Evolutionary conservation across 2,888 invertebrate species (phyloP).

Genomic region (Yponomeuta cagnagella): DNA sequence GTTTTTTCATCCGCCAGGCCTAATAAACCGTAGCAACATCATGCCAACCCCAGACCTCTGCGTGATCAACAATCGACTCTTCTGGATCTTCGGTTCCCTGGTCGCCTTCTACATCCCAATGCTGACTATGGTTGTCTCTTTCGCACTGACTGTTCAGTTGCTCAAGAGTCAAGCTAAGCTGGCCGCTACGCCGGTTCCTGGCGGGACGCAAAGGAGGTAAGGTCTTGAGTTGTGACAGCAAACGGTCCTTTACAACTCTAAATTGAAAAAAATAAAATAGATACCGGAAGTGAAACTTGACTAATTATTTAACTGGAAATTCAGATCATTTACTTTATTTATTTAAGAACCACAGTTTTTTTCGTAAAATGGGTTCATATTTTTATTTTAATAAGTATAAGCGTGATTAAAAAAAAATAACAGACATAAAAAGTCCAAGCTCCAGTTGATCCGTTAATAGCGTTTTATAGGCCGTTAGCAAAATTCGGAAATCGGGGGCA

Average conservation of each 20-base stretch:
- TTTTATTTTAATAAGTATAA: no score
- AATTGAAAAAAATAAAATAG: neutral
- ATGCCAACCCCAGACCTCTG: conserved; percentile 86
- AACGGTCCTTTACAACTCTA: neutral
- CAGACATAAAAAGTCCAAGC: no score
- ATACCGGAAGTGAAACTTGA: no score
- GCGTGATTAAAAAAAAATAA: no score
- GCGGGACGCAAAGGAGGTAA: conserved; percentile 62
- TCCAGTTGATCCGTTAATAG: no score
- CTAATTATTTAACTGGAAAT: no score
- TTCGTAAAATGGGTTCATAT: no score
- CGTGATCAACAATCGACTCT: conserved; percentile 89
- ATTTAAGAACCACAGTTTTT: no score
- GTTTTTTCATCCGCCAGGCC: conserved; percentile 65
- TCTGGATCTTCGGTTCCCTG: conserved; percentile 93
- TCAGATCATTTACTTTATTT: no score
- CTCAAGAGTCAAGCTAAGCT: conserved; percentile 86
- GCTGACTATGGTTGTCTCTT: conserved; percentile 95
- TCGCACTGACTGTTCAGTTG: conserved; percentile 91
- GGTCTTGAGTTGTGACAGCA: conserved; percentile 3
- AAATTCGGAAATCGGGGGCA: no score
- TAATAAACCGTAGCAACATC: conserved; percentile 84
- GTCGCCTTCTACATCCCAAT: conserved; percentile 97
- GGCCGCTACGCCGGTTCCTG: conserved; percentile 73
- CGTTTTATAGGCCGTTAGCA: no score